phyloP scores from a whole-genome alignment of 2,888 invertebrate species.

The Eupithecia pulchellata region DNA sequence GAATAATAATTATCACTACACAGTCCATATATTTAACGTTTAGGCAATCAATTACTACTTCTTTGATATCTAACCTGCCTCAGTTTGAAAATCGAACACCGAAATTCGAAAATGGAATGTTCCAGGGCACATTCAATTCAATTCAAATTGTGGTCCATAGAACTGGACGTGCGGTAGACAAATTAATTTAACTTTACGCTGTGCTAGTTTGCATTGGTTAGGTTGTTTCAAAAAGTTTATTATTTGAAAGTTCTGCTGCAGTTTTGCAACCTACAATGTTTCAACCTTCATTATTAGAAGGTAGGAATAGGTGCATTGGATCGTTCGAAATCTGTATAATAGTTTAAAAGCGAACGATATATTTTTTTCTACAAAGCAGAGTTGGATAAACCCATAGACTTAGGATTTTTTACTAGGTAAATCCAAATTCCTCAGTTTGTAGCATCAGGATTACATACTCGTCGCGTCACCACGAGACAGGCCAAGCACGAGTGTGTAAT shows the following conservation, averaged over 20 bases:
- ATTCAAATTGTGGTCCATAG: conserved; percentile 7
- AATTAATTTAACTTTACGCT: conserved; percentile 11
- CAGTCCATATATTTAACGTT: background rate
- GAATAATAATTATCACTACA: too few species aligned
- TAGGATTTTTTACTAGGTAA: too few species aligned
- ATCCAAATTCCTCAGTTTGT: too few species aligned
- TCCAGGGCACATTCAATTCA: background rate
- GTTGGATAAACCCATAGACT: too few species aligned
- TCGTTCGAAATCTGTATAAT: too few species aligned
- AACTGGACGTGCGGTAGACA: conserved; percentile 3
- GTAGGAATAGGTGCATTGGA: too few species aligned
- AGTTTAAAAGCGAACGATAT: too few species aligned
- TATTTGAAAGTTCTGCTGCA: background rate
- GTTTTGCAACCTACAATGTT: background rate
- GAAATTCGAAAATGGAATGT: background rate
- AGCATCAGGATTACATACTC: too few species aligned
- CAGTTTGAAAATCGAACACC: background rate
- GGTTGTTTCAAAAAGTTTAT: background rate
- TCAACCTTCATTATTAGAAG: background rate
- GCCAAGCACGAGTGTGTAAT: too few species aligned
- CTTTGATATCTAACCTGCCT: background rate
- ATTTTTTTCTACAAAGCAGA: too few species aligned
- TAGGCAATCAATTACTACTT: background rate
- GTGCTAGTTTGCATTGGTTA: conserved; percentile 1
- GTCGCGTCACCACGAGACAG: too few species aligned